phyloP scores from a whole-genome alignment of 2,113 vertebrate genomes.

The Myiozetetes cayanensis region DNA sequence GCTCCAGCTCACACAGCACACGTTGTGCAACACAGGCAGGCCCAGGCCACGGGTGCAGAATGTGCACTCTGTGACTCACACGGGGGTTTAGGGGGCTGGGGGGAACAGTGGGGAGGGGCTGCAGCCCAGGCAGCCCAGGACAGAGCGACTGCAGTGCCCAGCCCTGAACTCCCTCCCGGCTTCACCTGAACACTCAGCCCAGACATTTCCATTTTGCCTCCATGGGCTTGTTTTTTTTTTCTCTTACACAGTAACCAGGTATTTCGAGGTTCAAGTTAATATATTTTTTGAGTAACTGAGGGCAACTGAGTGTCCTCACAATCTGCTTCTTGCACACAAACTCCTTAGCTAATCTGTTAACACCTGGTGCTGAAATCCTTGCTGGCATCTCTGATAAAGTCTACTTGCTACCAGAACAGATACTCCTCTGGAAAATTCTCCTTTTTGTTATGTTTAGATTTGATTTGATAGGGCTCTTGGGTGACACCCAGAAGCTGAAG shows the following conservation, averaged over 20 bases:
- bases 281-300: neutral
- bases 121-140: neutral
- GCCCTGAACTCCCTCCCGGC: neutral
- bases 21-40: neutral
- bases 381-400: neutral
- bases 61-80: rapidly evolving
- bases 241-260: conserved; percentile 40
- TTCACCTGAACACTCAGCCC: neutral
- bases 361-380: neutral
- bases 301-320: neutral
- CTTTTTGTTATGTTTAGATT: neutral
- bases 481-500: neutral
- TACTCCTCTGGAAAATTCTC: neutral
- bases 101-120: neutral
- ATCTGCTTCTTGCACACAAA: neutral
- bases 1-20: rapidly evolving
- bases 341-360: neutral
- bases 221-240: neutral
- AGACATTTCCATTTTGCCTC: neutral
- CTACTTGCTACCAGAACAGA: neutral
- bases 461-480: neutral
- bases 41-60: rapidly evolving
- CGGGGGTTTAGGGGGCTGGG: rapidly evolving
- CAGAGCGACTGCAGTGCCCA: rapidly evolving
- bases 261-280: conserved; percentile 18